Conservation (phyloP, 2,113 vertebrate species). For the Copsychus sechellarum region DNA sequence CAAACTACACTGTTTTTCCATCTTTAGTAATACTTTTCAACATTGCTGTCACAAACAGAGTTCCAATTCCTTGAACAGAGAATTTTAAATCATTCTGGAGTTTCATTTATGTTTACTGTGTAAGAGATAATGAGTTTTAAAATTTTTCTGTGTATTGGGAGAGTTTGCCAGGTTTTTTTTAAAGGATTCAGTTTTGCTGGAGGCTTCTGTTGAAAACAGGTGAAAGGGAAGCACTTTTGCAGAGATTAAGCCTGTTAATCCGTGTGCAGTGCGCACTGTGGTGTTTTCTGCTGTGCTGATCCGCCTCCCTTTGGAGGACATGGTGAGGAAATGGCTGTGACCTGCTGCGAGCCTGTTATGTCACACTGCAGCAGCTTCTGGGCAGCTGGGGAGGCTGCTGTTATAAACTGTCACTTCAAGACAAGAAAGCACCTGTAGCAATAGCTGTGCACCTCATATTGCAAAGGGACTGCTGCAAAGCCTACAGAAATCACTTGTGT, state of each 20-base stretch:
- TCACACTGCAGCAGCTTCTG: neutral
- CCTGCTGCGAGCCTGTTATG: neutral
- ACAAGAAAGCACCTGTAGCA: neutral
- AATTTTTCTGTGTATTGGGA: neutral
- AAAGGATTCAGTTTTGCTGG: neutral
- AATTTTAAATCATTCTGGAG: neutral
- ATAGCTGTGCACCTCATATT: neutral
- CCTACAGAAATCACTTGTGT: neutral
- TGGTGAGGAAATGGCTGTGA: neutral
- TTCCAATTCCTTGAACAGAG: neutral
- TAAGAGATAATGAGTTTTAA: neutral
- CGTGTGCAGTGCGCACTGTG: accelerated
- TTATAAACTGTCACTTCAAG: neutral
- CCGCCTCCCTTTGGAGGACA: neutral
- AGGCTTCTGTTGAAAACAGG: neutral
- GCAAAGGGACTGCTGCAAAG: neutral
- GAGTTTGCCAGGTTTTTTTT: neutral
- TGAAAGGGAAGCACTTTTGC: neutral
- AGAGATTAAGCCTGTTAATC: neutral
- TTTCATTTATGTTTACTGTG: neutral
- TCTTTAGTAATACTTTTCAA: neutral
- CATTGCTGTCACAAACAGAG: neutral
- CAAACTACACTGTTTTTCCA: neutral
- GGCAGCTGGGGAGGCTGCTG: neutral
- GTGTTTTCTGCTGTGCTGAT: neutral